Evolutionary conservation across 92 coral and sea anemone genomes (phyloP), one percentile per base, ranked within the genome.

Genomic region (Parazoanthus swiftii): DNA sequence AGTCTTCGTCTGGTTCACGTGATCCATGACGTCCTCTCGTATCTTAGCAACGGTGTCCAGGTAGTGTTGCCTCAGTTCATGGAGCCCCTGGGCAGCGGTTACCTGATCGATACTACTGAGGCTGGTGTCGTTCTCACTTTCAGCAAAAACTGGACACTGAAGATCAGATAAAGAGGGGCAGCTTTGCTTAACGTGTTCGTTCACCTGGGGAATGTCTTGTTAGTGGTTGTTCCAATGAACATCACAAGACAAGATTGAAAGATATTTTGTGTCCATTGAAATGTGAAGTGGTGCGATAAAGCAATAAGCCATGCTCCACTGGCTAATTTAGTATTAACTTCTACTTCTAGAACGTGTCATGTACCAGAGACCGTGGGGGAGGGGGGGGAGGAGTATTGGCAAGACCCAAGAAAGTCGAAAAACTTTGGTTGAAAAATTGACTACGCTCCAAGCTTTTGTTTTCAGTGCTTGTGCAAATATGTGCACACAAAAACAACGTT

Each of bases 21-120:
- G 99, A 54, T 91, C 91, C 88, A 96, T 86, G 59, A 96, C 98
- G 86, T 97, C 99, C 79, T 95, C 92, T 11, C 96, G 96, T 93
- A 97, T 94, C 94, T 91, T 96, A 90, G 99, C 99, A 89, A 96
- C 92, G 68, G 98, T 97, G 50, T 91, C 98, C 85, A 97, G 89
- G 94, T 97, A 97, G 81, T 95, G 93, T 58, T 91, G 93, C 56
- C 99, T 96, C 23, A 97, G 88, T 67, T 97, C 96, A 80, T 95
- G 94, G 44, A 97, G 90, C 43, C 93, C 91, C 50, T 89, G 92
- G 72, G 91, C 83, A 76, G 95, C 94, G 48, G 98, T 82, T 81
- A 89, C 77, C 79, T 95, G 92, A 76, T 95, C 98, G 4, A 93
- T 77, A 59, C 98, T 95, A 25, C 94, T 81, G 76, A 95, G 71